Conservation (phyloP, 2,797 vertebrate genomes). For the Acanthis flammea region DNA sequence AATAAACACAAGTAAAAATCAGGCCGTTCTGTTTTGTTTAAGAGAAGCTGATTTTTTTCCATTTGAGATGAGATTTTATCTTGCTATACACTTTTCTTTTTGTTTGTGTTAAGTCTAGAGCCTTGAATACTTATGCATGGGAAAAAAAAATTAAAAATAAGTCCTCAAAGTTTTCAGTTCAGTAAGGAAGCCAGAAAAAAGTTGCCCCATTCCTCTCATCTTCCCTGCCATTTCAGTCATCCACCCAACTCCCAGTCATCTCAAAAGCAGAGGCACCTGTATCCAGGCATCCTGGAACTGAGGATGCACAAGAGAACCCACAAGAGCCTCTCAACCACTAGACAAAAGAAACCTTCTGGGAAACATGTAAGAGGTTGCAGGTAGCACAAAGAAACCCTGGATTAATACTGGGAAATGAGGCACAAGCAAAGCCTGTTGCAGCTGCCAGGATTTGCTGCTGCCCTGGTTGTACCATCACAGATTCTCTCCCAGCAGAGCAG, state of each 20-base stretch:
- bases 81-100: neutral
- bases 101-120: neutral
- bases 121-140: neutral
- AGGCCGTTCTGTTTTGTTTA: neutral
- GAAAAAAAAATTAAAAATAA: neutral
- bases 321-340: neutral
- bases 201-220: neutral
- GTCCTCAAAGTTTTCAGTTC: neutral
- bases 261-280: neutral
- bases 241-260: neutral
- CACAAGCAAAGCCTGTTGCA: neutral
- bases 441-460: neutral
- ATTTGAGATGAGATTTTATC: neutral
- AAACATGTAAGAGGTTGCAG: neutral
- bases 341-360: neutral
- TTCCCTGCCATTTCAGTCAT: neutral
- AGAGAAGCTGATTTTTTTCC: neutral
- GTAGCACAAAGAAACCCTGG: neutral
- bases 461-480: neutral
- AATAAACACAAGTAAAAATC: neutral
- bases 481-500: neutral
- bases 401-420: neutral
- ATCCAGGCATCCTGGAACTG: neutral
- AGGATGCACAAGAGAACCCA: neutral
- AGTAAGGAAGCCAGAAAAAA: neutral